Conservation (phyloP, 30 jellyfish, hydroid and myxozoan species). For the Chrysaora quinquecirrha region DNA sequence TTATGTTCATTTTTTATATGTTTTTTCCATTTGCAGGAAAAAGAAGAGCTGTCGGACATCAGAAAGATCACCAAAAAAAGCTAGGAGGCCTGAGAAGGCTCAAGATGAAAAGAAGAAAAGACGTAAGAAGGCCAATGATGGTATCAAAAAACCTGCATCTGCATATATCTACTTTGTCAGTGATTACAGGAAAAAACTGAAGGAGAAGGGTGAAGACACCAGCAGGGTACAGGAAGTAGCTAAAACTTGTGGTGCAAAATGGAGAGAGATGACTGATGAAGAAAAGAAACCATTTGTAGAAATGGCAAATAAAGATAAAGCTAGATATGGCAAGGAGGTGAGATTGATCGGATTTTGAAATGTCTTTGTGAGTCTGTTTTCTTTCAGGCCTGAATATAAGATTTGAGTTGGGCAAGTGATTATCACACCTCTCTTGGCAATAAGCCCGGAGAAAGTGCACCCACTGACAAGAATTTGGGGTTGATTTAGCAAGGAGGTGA, state of each 20-base stretch:
- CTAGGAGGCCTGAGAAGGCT: conserved; percentile 48
- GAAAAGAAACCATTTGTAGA: conserved; percentile 78
- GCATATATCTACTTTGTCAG: conserved; percentile 93
- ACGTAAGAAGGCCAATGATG: conserved; percentile 84
- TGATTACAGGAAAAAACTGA: conserved; percentile 76
- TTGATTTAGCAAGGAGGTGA: conserved; percentile 81
- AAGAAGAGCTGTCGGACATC: conserved; percentile 50
- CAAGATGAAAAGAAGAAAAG: conserved; percentile 71
- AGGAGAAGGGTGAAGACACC: conserved; percentile 75
- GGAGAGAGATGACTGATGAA: conserved; percentile 91
- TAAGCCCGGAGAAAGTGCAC: conserved; percentile 94
- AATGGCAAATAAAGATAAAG: conserved; percentile 76
- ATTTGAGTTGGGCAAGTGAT: no score
- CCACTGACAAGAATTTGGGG: no score
- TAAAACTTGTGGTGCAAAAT: conserved; percentile 84
- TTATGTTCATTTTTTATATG: no score
- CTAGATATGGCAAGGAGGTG: conserved; percentile 82
- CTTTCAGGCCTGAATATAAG: no score
- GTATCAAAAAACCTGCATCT: conserved; percentile 96
- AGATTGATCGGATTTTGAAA: no score
- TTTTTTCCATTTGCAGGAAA: conserved; percentile 12
- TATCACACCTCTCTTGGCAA: conserved; percentile 87
- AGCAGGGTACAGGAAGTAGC: conserved; percentile 92
- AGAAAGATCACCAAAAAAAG: conserved; percentile 61
- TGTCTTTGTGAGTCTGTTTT: no score